A percentile compares a stretch with the other conserved stretches of the same genome.
Conservation (phyloP, 2,797 vertebrate genomes). For the Channa striata region DNA sequence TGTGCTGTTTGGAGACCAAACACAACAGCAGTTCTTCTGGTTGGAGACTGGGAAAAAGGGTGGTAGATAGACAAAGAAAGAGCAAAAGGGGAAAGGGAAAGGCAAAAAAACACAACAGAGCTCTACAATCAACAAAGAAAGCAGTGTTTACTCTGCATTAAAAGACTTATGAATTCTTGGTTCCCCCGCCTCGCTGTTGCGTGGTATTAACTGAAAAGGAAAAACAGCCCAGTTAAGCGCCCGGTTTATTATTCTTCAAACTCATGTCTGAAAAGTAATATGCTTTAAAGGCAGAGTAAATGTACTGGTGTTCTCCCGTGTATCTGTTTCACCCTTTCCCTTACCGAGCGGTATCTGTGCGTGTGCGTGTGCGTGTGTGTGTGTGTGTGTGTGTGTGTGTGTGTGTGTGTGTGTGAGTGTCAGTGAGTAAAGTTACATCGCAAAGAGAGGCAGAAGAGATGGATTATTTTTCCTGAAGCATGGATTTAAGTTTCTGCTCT, state of each 20-base stretch:
- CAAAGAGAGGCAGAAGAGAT: slow-evolving; percentile 64
- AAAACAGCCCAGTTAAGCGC: slow-evolving; percentile 83
- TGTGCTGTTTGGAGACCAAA: slow-evolving; percentile 87
- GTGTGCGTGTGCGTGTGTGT: slow-evolving; percentile 18
- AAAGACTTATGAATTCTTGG: slow-evolving; percentile 84
- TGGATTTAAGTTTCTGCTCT: slow-evolving; percentile 81
- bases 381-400: slow-evolving; percentile 22
- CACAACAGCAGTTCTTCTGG: slow-evolving; percentile 58
- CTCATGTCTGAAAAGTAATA: slow-evolving; percentile 84
- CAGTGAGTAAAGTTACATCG: slow-evolving; percentile 77
- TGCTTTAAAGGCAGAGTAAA: slow-evolving; percentile 80
- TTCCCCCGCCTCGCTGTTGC: slow-evolving; percentile 72
- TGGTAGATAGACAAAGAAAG: slow-evolving; percentile 61
- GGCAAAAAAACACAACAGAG: slow-evolving; percentile 70
- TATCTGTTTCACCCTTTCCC: slow-evolving; percentile 60
- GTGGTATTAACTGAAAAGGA: slow-evolving; percentile 77
- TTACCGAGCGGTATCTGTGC: slow-evolving; percentile 35
- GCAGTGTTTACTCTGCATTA: slow-evolving; percentile 87
- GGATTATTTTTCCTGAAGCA: slow-evolving; percentile 85
- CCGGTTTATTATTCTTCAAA: slow-evolving; percentile 87
- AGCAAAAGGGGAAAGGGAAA: slow-evolving; percentile 66
- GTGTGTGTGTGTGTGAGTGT: slow-evolving; percentile 24
- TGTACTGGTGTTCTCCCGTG: slow-evolving; percentile 48
- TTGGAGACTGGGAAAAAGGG: slow-evolving; percentile 43
- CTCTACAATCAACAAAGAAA: slow-evolving; percentile 85